A percentile compares a stretch with the other conserved stretches of the same genome.
Evolutionary conservation across 1,140 invertebrate genomes (phyloP).

Genomic region (Pseudomyrmex sp.): DNA sequence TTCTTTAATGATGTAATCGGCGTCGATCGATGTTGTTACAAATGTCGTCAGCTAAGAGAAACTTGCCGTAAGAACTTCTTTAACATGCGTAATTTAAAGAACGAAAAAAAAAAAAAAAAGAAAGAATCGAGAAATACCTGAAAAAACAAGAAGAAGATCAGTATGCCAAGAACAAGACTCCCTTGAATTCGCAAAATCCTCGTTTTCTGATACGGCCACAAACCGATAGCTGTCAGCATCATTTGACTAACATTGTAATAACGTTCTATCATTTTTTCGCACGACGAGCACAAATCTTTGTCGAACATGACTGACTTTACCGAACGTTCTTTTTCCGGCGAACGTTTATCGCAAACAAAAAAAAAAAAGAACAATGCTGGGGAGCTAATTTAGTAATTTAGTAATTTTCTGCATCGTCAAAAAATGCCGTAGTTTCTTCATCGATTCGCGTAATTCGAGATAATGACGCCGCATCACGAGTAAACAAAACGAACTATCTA

Average conservation of each 20-base stretch:
- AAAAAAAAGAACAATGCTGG: no score
- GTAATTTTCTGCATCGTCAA: no score
- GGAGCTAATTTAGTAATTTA: no score
- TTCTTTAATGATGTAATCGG: background rate
- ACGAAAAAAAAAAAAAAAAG: background rate
- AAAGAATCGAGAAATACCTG: no score
- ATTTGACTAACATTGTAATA: conserved; percentile 21
- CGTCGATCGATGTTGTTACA: background rate
- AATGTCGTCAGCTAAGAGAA: conserved; percentile 9
- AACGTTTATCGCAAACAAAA: no score
- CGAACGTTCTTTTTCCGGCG: no score
- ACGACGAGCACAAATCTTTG: no score
- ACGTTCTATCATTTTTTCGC: conserved; percentile 16
- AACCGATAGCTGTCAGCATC: conserved; percentile 30
- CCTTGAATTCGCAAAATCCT: background rate
- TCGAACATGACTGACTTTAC: no score
- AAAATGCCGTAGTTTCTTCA: no score
- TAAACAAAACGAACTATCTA: no score
- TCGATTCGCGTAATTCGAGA: no score
- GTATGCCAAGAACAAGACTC: background rate
- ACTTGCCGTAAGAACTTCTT: background rate
- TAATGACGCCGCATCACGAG: no score
- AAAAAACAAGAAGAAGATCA: background rate
- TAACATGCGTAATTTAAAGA: background rate
- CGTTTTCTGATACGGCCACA: conserved; percentile 39